These are phyloP conservation scores for Gymnopithys bicolor DNA, from an alignment of 2,797 vertebrate species.

Conservation along the genomic window DNA sequence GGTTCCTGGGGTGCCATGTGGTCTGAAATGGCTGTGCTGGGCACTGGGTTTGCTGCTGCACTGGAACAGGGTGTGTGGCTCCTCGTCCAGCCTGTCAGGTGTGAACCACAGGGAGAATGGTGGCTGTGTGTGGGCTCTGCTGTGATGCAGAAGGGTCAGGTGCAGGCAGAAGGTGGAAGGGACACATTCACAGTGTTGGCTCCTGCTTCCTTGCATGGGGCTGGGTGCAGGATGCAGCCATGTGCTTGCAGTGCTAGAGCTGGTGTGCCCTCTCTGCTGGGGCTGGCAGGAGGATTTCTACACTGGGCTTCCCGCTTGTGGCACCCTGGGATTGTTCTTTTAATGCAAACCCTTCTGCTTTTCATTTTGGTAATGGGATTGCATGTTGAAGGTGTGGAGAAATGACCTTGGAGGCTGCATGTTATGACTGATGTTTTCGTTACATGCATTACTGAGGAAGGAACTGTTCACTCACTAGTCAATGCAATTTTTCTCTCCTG, in stretches of 20 bases:
- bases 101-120: accelerated
- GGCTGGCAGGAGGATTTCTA: background rate
- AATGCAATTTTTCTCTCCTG: background rate
- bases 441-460: background rate
- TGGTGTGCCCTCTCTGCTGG: background rate
- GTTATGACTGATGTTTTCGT: background rate
- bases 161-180: background rate
- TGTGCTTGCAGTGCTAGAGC: background rate
- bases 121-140: background rate
- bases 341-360: background rate
- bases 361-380: background rate
- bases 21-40: background rate
- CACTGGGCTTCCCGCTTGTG: background rate
- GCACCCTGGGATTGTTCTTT: background rate
- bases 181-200: accelerated
- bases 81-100: background rate
- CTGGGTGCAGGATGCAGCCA: background rate
- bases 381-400: background rate
- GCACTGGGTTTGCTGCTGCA: background rate
- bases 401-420: background rate
- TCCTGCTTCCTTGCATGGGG: accelerated
- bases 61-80: background rate
- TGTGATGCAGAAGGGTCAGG: background rate
- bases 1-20: background rate
- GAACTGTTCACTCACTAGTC: background rate